Conservation (phyloP, 1,140 invertebrate species). For the Trachelipus rathkii region DNA sequence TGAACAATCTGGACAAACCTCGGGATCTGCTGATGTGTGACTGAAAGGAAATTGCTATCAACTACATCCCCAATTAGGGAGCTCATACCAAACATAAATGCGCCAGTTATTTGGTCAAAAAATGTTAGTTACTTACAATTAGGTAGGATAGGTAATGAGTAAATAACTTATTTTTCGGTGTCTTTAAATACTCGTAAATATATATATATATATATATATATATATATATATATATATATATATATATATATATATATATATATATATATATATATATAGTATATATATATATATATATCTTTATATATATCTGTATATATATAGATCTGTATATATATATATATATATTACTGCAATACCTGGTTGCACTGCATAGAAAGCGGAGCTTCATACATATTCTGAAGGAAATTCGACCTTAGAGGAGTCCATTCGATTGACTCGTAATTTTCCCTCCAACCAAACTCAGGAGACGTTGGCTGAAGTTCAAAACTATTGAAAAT, state of each 20-base stretch:
- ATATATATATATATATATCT: slow-evolving; percentile 13
- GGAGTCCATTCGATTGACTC: slow-evolving; percentile 77
- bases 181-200: not conserved
- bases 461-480: slow-evolving; percentile 56
- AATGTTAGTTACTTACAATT: no score
- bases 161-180: no score
- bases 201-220: slow-evolving; percentile 7
- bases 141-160: no score
- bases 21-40: no score
- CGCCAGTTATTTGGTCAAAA: no score
- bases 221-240: slow-evolving; percentile 19
- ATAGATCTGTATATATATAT: no score
- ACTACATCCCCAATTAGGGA: no score
- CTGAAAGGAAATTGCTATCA: no score
- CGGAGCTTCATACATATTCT: slow-evolving; percentile 74
- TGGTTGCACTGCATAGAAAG: slow-evolving; percentile 95
- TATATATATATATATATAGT: slow-evolving; percentile 12
- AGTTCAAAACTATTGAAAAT: slow-evolving; percentile 61
- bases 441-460: slow-evolving; percentile 70
- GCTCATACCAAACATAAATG: no score
- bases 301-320: no score
- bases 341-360: slow-evolving; percentile 54
- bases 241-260: slow-evolving; percentile 18
- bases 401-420: slow-evolving; percentile 65
- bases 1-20: no score